These are phyloP conservation scores for Gnathonemus longibarbis DNA, from an alignment of 2,113 vertebrate genomes.

Conservation along the genomic window DNA sequence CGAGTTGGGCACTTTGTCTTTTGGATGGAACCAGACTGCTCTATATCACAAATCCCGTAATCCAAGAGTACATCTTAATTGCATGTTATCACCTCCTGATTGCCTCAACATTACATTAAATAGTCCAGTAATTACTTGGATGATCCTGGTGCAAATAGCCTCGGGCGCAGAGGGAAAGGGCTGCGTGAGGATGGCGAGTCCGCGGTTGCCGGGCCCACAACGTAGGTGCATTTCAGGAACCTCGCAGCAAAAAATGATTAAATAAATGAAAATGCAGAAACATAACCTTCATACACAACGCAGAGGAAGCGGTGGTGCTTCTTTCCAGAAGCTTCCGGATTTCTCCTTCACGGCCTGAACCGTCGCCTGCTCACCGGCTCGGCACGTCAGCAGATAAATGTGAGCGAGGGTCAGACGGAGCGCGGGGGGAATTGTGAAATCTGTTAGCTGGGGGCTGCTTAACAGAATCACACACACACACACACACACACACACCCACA, in stretches of 20 bases:
- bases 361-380: background rate
- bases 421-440: constrained; percentile 27
- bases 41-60: constrained; percentile 77
- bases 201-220: no score
- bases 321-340: background rate
- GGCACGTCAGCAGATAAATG: constrained; percentile 33
- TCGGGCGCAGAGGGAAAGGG: constrained; percentile 67
- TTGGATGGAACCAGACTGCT: constrained; percentile 74
- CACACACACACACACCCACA: constrained; percentile 62
- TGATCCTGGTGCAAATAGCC: constrained; percentile 97
- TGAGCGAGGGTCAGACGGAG: background rate
- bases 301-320: no score
- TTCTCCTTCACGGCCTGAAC: background rate
- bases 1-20: constrained; percentile 97
- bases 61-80: constrained; percentile 97
- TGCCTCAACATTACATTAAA: constrained; percentile 99
- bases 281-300: background rate
- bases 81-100: constrained; percentile 99
- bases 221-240: background rate
- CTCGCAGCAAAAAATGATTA: background rate
- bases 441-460: constrained; percentile 46
- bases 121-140: constrained; percentile 98
- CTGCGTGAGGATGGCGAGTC: constrained; percentile 51
- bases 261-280: background rate
- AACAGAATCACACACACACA: constrained; percentile 72